Conservation (phyloP, 1,140 invertebrate species). For the Pentalonia nigronervosa region DNA sequence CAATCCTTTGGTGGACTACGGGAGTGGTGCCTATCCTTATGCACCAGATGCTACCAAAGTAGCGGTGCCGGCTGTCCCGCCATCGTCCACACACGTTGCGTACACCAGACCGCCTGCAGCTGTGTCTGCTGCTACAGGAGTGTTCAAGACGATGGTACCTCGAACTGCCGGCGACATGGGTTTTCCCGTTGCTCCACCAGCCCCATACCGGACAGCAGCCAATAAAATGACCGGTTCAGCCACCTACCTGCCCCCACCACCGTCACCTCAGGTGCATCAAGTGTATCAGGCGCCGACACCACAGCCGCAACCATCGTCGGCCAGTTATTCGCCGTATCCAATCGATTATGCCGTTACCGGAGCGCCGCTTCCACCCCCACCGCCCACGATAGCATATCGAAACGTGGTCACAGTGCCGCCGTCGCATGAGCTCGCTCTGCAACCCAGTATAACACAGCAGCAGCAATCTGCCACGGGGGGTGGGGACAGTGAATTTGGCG, state of each 20-base stretch:
- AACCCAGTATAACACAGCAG: not conserved
- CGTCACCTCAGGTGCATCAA: not conserved
- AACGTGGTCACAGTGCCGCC: not conserved
- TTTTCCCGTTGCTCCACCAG: not conserved
- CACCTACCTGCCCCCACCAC: not conserved
- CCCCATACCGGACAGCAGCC: not conserved
- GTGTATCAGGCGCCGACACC: not conserved
- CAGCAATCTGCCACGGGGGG: not conserved
- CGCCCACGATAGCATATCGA: not conserved
- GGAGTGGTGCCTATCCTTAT: constrained; percentile 60
- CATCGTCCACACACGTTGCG: constrained; percentile 54
- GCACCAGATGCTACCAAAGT: constrained; percentile 60
- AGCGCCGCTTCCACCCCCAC: not conserved
- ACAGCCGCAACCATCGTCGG: not conserved
- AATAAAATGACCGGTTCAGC: not conserved
- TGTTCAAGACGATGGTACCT: constrained; percentile 25
- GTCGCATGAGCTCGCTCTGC: not conserved
- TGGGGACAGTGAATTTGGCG: constrained; percentile 75
- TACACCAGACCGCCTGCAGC: not conserved
- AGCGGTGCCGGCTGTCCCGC: constrained; percentile 60
- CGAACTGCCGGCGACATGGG: not conserved
- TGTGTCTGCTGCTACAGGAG: constrained; percentile 50
- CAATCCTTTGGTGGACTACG: constrained; percentile 60
- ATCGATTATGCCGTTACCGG: not conserved
- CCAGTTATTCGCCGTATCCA: not conserved